Conservation (phyloP, 2,113 vertebrate species). For the Bufo bufo region DNA sequence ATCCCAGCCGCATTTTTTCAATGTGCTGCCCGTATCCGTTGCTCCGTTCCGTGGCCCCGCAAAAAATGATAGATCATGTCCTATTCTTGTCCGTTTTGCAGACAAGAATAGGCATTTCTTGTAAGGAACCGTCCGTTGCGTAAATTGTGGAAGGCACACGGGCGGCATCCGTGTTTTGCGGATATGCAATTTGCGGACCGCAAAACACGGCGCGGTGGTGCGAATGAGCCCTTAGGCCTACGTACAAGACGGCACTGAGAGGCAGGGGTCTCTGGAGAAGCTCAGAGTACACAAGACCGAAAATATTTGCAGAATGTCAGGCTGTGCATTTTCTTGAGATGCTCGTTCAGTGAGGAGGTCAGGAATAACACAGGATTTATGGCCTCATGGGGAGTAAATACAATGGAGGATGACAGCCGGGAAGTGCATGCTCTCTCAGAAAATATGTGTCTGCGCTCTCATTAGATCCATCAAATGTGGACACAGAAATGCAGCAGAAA, state of each 20-base stretch:
- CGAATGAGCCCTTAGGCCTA: not conserved
- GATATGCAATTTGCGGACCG: too few relatives aligned
- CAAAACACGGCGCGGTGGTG: too few relatives aligned
- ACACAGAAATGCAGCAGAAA: not conserved
- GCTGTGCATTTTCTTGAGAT: constrained; percentile 21
- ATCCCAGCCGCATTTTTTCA: too few relatives aligned
- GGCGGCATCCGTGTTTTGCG: too few relatives aligned
- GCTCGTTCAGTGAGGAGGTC: constrained; percentile 26
- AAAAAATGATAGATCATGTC: too few relatives aligned
- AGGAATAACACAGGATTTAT: constrained; percentile 45
- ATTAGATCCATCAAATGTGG: constrained; percentile 8
- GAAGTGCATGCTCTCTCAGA: constrained; percentile 19
- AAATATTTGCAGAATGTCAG: constrained; percentile 57
- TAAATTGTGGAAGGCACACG: too few relatives aligned
- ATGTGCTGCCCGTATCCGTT: too few relatives aligned
- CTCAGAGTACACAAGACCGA: constrained; percentile 70
- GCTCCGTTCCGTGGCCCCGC: too few relatives aligned
- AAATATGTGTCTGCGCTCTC: constrained; percentile 25
- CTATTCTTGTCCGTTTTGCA: too few relatives aligned
- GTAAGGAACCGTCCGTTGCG: too few relatives aligned
- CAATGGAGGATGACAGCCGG: constrained; percentile 15
- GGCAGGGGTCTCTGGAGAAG: constrained; percentile 75
- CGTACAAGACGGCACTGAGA: constrained; percentile 74
- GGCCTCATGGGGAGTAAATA: constrained; percentile 21
- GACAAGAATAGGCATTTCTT: too few relatives aligned